phyloP scores from a whole-genome alignment of 2,888 invertebrate genomes.

The Operophtera brumata region DNA sequence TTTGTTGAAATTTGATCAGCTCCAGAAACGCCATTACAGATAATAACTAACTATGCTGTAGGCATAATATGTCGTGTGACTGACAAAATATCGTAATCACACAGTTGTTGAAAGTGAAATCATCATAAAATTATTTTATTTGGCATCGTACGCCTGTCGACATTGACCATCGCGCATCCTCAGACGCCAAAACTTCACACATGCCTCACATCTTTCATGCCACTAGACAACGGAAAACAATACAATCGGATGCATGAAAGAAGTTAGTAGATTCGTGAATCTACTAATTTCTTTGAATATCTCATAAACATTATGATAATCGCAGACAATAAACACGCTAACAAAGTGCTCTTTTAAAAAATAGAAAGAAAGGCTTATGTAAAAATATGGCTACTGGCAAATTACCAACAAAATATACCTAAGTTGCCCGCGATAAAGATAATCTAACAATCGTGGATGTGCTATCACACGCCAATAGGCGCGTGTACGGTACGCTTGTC shows the following conservation, averaged over 20 bases:
- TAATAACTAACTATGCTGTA: neutral
- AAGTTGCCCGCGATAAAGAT: slow-evolving; percentile 23
- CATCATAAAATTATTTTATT: slow-evolving; percentile 29
- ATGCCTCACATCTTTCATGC: slow-evolving; percentile 34
- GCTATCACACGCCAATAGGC: no score
- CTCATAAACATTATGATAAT: neutral
- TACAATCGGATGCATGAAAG: slow-evolving; percentile 22
- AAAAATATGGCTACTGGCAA: slow-evolving; percentile 45
- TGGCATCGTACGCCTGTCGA: slow-evolving; percentile 50
- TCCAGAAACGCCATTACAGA: neutral
- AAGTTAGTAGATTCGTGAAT: no score
- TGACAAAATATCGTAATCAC: slow-evolving; percentile 1
- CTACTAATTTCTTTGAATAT: neutral
- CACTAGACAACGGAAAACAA: slow-evolving; percentile 30
- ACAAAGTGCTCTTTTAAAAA: neutral
- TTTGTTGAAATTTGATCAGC: neutral
- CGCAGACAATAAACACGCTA: no score
- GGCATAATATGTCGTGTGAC: neutral
- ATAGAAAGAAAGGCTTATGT: slow-evolving; percentile 21
- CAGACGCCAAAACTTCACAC: slow-evolving; percentile 47
- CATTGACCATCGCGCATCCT: slow-evolving; percentile 58
- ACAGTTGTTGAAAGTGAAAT: slow-evolving; percentile 13
- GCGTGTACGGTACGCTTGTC: no score
- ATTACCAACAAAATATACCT: slow-evolving; percentile 38
- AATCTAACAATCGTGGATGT: slow-evolving; percentile 28